Percentiles rank a stretch among this genome's conserved stretches.
Conservation (phyloP, 2,888 invertebrate species). For the Scaptomyza reducta region DNA sequence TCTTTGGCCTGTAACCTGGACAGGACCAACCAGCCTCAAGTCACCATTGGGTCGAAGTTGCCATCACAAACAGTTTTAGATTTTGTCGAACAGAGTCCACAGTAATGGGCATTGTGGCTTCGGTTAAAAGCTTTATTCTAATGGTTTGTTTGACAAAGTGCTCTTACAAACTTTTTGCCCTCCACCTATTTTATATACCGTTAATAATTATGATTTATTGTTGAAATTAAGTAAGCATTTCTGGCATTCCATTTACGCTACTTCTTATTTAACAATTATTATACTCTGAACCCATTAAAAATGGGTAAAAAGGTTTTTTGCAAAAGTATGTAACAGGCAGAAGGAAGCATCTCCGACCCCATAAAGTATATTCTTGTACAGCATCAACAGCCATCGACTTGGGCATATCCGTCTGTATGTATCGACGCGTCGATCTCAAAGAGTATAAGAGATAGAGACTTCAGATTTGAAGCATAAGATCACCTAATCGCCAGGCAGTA, state of each 20-base stretch:
- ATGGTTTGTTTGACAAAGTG: neutral
- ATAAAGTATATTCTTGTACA: too few species aligned
- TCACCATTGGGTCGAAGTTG: constrained; percentile 17
- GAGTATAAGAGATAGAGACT: too few species aligned
- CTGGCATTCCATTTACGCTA: constrained; percentile 4
- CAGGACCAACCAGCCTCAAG: constrained; percentile 22
- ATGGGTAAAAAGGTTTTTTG: too few species aligned
- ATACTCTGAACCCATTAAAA: too few species aligned
- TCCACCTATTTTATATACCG: neutral
- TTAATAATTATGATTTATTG: constrained; percentile 1
- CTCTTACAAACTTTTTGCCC: neutral
- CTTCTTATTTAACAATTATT: too few species aligned
- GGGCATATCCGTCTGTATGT: too few species aligned
- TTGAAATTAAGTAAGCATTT: constrained; percentile 17
- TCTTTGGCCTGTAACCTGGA: constrained; percentile 6
- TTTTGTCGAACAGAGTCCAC: constrained; percentile 2
- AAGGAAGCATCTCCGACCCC: too few species aligned
- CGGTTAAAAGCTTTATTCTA: neutral
- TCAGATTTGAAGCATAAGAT: too few species aligned
- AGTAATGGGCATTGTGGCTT: neutral
- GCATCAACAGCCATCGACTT: too few species aligned
- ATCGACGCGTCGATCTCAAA: too few species aligned
- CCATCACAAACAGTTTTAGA: constrained; percentile 32
- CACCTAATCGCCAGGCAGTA: too few species aligned
- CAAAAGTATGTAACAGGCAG: too few species aligned